Conservation (phyloP, 2,888 invertebrate species). For the Amblyteles armatorius region DNA sequence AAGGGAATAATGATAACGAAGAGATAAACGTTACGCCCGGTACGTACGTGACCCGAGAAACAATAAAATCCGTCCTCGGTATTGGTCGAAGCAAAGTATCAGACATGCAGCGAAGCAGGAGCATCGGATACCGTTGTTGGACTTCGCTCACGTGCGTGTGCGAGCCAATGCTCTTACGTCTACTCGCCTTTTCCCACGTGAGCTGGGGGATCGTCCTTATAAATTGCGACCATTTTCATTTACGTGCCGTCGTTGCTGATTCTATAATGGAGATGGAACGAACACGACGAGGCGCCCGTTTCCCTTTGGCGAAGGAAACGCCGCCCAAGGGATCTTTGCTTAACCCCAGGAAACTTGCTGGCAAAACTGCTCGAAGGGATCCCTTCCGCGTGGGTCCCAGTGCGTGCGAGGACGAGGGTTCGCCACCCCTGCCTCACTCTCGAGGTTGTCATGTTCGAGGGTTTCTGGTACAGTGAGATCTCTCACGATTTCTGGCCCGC, state of each 20-base stretch:
- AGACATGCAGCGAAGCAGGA: background rate
- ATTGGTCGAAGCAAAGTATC: constrained; percentile 9
- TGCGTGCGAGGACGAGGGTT: constrained; percentile 36
- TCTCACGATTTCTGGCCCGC: background rate
- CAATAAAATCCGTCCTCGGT: background rate
- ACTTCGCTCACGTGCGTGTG: constrained; percentile 20
- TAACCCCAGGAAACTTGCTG: constrained; percentile 26
- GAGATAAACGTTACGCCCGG: constrained; percentile 27
- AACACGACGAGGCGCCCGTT: constrained; percentile 30
- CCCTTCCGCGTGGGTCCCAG: background rate
- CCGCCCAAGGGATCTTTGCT: constrained; percentile 35
- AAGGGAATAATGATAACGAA: constrained; percentile 35
- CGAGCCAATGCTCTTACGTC: background rate
- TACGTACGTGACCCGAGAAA: background rate
- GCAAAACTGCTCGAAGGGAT: constrained; percentile 37
- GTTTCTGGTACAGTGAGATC: background rate
- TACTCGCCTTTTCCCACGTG: constrained; percentile 23
- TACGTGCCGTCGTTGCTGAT: constrained; percentile 44
- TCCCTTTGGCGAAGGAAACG: constrained; percentile 27
- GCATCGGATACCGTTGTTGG: background rate
- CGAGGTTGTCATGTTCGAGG: constrained; percentile 12
- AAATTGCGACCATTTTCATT: constrained; percentile 64
- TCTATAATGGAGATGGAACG: constrained; percentile 21
- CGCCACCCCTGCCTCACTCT: constrained; percentile 27
- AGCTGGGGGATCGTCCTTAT: constrained; percentile 36